Percentiles rank a stretch among this genome's conserved stretches.
These are phyloP conservation scores for Zophobas morio DNA, from an alignment of 1,140 invertebrate genomes.

Conservation along the genomic window DNA sequence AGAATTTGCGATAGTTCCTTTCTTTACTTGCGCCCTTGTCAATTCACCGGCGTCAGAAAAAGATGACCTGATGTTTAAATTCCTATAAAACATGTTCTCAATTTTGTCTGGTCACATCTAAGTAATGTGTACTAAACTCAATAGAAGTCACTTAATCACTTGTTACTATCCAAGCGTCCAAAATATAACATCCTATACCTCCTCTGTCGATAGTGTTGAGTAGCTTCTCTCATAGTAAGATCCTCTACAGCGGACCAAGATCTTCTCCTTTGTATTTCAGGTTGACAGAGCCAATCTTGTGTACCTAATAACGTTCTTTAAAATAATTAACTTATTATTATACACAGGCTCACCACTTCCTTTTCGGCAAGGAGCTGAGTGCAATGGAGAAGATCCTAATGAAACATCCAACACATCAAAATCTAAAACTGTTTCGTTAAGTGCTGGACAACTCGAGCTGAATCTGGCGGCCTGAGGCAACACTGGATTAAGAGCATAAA, in stretches of 20 bases:
- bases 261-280: slow-evolving; percentile 76
- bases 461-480: slow-evolving; percentile 70
- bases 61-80: too few relatives aligned
- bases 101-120: too few relatives aligned
- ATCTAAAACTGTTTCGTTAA: slow-evolving; percentile 72
- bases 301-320: slow-evolving; percentile 64
- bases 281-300: slow-evolving; percentile 68
- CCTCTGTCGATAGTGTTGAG: slow-evolving; percentile 70
- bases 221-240: slow-evolving; percentile 67
- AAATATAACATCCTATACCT: slow-evolving; percentile 65
- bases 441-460: slow-evolving; percentile 83
- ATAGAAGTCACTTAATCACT: too few relatives aligned
- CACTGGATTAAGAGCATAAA: slow-evolving; percentile 69
- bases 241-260: slow-evolving; percentile 88
- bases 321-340: slow-evolving; percentile 23
- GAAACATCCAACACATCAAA: slow-evolving; percentile 70
- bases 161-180: too few relatives aligned
- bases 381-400: slow-evolving; percentile 65
- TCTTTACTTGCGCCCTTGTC: too few relatives aligned
- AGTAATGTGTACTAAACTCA: too few relatives aligned
- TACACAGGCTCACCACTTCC: slow-evolving; percentile 70
- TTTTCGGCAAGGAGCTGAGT: slow-evolving; percentile 68
- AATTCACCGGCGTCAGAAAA: too few relatives aligned
- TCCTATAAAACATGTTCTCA: too few relatives aligned
- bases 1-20: too few relatives aligned